Evolutionary conservation across 1,140 invertebrate genomes (phyloP).

Genomic region (Cotesia vestalis): DNA sequence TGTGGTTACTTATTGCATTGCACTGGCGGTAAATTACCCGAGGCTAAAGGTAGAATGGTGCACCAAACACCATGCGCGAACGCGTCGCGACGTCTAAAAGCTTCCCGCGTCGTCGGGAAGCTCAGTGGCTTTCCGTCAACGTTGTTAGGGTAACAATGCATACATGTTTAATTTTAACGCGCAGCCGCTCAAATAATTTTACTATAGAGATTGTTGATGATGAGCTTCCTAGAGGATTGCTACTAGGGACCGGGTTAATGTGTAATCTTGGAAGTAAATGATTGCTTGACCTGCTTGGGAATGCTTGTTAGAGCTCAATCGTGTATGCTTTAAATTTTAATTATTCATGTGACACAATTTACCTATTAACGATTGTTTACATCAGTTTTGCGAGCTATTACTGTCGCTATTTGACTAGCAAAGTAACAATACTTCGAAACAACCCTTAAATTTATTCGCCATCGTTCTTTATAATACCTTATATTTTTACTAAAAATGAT

Average conservation of each 20-base stretch:
- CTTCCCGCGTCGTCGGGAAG: constrained; percentile 21
- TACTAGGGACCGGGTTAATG: not conserved
- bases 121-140: not conserved
- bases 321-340: no score
- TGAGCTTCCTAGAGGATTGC: not conserved
- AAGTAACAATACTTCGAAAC: no score
- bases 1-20: no score
- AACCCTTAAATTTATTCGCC: no score
- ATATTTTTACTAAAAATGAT: no score
- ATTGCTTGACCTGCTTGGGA: constrained; percentile 10
- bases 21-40: no score
- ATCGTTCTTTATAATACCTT: no score
- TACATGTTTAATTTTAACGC: constrained; percentile 3
- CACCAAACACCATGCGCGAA: not conserved
- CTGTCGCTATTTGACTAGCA: no score
- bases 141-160: constrained; percentile 15
- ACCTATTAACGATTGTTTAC: no score
- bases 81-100: constrained; percentile 12
- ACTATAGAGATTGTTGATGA: not conserved
- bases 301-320: not conserved
- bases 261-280: constrained; percentile 7
- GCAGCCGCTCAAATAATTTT: constrained; percentile 2
- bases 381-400: no score
- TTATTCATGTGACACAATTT: no score
- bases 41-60: not conserved